Base-by-base conservation (phyloP, 2,113 vertebrate species). In the Gopherus evgoodei region DNA sequence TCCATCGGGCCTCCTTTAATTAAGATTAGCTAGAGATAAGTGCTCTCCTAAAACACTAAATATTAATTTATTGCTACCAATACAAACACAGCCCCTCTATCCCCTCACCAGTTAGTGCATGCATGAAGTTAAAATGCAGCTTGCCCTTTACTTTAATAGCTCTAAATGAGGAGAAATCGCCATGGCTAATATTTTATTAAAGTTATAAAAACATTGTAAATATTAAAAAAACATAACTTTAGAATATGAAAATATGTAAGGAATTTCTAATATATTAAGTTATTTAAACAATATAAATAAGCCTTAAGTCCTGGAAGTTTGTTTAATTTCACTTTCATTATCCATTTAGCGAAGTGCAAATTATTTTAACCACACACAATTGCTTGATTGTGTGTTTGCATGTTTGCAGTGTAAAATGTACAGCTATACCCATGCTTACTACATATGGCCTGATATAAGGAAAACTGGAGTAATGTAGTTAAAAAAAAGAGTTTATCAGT, bases 201-300 rank as follows among this genome's bases (percentile, higher is more conserved):
- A 86, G 38, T 57, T 93, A 88, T 65, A 44, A 84, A 93, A 54
- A 22, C 31, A 3, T 93, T 87, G 62, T 54, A 35, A 56, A 56
- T 25, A 35, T 49, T 72, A 72, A 72, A 65, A 62, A 62, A 38
- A 12, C 27, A 38, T 38, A 72, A 72, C 16, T 22, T 72, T 38
- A 72, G 65, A 72, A 72, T 38, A 72, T 38, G 19, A 47, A 62
- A 81, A 83, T 86, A 21, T 7, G n/a, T 57, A 5, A 92, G 59
- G 78, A 56, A 90, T 79, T 5, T 3, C 44, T 83, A 56, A 19
- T 80, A 52, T 4, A 54, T 24, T 25, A 42, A 38, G 35, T 62
- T 79, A 91, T 25, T 89, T 53, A 72, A 21, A 31, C 47, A 88
- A 47, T 14, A 38, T 21, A 69, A 76, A 81, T 44, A 44, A 56